Conservation (phyloP, 1,140 invertebrate genomes). For the Dysdera silvatica region DNA sequence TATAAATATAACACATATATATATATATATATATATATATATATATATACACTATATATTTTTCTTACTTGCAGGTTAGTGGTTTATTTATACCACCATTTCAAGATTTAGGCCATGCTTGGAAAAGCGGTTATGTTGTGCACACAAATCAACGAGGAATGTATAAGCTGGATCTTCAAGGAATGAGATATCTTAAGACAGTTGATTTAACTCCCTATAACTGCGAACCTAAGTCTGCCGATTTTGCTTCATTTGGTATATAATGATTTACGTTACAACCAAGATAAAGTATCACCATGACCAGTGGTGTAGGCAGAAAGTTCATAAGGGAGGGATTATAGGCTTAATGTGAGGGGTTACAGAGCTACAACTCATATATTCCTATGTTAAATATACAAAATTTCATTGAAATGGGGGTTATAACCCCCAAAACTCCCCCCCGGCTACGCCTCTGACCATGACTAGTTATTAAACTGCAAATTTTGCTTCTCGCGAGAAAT, state of each 20-base stretch:
- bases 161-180: constrained; percentile 66
- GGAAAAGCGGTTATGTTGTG: constrained; percentile 72
- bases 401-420: too few species aligned
- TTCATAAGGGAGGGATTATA: too few species aligned
- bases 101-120: constrained; percentile 56
- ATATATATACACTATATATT: neutral
- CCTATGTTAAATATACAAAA: too few species aligned
- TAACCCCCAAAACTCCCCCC: too few species aligned
- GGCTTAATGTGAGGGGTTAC: too few species aligned
- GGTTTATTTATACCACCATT: constrained; percentile 60
- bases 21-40: neutral
- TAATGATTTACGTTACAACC: neutral
- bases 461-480: too few species aligned
- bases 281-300: too few species aligned
- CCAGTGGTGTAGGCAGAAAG: too few species aligned
- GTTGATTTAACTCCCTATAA: constrained; percentile 66
- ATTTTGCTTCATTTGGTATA: constrained; percentile 66
- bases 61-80: constrained; percentile 36
- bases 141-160: constrained; percentile 65
- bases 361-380: too few species aligned
- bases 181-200: constrained; percentile 64
- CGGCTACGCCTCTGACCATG: too few species aligned
- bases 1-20: neutral
- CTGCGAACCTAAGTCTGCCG: constrained; percentile 61
- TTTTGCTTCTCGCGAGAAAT: too few species aligned